Evolutionary conservation across 2,888 invertebrate genomes (phyloP).

Genomic region (Cheilosia impressa): DNA sequence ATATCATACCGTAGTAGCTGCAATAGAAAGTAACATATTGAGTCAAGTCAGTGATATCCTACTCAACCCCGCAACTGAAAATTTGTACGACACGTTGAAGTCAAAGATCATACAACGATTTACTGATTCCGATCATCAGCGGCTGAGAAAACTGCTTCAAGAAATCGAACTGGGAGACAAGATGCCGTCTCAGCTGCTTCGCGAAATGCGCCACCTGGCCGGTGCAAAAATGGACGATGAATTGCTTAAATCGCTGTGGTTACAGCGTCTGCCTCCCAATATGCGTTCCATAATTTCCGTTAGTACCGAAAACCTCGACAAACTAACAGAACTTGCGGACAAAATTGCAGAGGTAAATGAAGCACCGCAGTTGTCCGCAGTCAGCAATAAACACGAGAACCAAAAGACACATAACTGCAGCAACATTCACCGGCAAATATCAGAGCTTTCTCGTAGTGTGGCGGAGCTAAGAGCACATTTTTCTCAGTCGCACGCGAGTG

Average conservation of each 20-base stretch:
- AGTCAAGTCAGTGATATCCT: too few species aligned
- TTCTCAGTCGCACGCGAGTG: background rate
- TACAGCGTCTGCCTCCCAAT: constrained; percentile 74
- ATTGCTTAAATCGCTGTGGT: constrained; percentile 74
- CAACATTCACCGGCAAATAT: background rate
- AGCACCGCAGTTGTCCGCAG: background rate
- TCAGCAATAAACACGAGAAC: background rate
- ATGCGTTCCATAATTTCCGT: constrained; percentile 64
- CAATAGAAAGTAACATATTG: too few species aligned
- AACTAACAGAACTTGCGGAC: constrained; percentile 40
- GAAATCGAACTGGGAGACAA: constrained; percentile 71
- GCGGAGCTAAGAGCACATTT: background rate
- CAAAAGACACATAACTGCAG: background rate
- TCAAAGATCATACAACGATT: constrained; percentile 72
- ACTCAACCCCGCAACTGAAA: constrained; percentile 1
- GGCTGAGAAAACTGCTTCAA: constrained; percentile 56
- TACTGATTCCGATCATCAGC: constrained; percentile 61
- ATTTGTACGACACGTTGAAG: constrained; percentile 49
- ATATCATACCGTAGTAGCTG: too few species aligned
- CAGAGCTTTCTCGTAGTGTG: background rate
- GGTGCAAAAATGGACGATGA: background rate
- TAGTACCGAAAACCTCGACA: constrained; percentile 35
- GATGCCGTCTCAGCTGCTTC: too few species aligned
- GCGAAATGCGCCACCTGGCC: background rate
- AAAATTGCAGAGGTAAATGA: constrained; percentile 41